Evolutionary conservation across 2,888 invertebrate species (phyloP).

Genomic region (Drosophila bunnanda): DNA sequence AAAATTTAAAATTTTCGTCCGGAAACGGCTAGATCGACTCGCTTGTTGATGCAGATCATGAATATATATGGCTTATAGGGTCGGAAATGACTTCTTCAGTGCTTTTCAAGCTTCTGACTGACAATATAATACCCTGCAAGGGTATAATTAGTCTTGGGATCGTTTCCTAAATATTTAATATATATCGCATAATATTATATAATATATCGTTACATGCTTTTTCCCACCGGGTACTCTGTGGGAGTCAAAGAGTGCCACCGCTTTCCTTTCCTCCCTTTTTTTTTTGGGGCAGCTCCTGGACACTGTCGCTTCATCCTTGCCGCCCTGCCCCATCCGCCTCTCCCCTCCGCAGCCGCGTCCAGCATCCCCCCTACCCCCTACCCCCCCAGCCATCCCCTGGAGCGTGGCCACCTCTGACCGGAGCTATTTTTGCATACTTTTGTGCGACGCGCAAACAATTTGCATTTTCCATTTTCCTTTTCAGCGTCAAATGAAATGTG

Average conservation of each 20-base stretch:
- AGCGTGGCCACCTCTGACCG: conserved; percentile 32
- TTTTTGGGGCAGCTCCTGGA: conserved; percentile 7
- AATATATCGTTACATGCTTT: background rate
- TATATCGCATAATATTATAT: background rate
- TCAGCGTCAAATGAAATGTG: conserved; percentile 56
- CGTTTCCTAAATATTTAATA: too few species aligned
- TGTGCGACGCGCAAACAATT: conserved; percentile 62
- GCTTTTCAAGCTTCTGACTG: too few species aligned
- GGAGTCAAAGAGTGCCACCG: too few species aligned
- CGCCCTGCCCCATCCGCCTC: background rate
- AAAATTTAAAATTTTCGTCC: too few species aligned
- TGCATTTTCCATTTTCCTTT: conserved; percentile 76
- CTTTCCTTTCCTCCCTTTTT: background rate
- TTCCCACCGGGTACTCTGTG: background rate
- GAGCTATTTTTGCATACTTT: conserved; percentile 66
- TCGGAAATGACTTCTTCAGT: too few species aligned
- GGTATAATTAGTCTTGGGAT: too few species aligned
- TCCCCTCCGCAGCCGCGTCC: background rate
- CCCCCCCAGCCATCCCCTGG: conserved; percentile 4
- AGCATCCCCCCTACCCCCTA: too few species aligned
- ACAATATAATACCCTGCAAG: too few species aligned
- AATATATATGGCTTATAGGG: too few species aligned
- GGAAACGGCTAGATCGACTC: too few species aligned
- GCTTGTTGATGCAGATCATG: too few species aligned
- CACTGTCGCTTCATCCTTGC: background rate